Conservation (phyloP, 1,140 invertebrate species). For the Agrypnia vestita region DNA sequence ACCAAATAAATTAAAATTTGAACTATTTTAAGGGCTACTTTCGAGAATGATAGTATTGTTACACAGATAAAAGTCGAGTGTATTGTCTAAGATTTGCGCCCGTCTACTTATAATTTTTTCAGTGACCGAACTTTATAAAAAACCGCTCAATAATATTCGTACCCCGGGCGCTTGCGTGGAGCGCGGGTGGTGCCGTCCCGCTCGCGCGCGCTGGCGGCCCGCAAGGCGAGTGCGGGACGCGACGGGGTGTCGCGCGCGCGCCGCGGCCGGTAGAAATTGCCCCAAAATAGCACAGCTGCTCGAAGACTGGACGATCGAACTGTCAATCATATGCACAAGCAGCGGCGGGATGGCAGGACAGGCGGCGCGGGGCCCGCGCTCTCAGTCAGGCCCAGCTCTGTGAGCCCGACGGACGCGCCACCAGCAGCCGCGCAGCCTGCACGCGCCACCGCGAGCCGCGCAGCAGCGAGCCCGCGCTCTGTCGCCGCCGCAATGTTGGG, state of each 20-base stretch:
- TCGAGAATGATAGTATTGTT: not conserved
- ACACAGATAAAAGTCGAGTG: not conserved
- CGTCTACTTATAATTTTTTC: slow-evolving; percentile 9
- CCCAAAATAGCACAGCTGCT: slow-evolving; percentile 39
- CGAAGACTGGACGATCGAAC: slow-evolving; percentile 21
- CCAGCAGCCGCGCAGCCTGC: not conserved
- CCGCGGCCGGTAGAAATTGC: not conserved
- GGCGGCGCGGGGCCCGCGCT: not conserved
- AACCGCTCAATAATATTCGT: slow-evolving; percentile 27
- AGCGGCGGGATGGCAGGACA: slow-evolving; percentile 5
- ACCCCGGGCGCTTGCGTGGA: slow-evolving; percentile 21
- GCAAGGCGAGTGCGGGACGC: not conserved
- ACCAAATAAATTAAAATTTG: too few relatives aligned
- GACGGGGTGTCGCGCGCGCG: not conserved
- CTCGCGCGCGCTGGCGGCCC: not conserved
- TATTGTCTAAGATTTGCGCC: not conserved
- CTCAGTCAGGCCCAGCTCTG: not conserved
- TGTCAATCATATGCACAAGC: slow-evolving; percentile 32
- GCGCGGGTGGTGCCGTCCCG: not conserved
- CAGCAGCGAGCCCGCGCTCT: not conserved
- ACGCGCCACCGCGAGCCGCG: not conserved
- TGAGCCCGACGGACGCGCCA: not conserved
- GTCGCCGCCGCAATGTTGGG: not conserved
- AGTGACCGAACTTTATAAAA: slow-evolving; percentile 20
- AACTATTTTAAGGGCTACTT: too few relatives aligned